Conservation (phyloP, 2,113 vertebrate genomes). For the Zapus hudsonius region DNA sequence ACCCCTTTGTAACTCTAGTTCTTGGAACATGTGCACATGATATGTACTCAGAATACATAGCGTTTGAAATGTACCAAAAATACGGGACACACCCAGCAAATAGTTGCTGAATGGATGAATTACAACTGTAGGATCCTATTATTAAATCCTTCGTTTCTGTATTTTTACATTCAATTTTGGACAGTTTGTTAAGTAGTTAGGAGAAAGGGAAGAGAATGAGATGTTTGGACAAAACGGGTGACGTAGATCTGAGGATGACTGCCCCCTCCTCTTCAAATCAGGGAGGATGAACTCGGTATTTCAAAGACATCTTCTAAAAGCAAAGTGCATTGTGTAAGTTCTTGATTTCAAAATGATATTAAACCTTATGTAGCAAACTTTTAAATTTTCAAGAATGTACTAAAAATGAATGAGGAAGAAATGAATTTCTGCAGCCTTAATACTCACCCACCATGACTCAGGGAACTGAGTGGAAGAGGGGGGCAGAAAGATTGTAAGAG, state of each 20-base stretch:
- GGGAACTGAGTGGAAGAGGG: too few relatives aligned
- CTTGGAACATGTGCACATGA: neutral
- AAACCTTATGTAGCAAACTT: neutral
- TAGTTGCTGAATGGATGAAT: neutral
- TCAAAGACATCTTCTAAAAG: neutral
- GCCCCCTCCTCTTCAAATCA: neutral
- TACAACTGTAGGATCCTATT: neutral
- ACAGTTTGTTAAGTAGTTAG: neutral
- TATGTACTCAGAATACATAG: neutral
- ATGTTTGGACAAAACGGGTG: neutral
- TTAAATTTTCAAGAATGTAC: neutral
- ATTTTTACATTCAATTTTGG: neutral
- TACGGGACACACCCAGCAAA: neutral
- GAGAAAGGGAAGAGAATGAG: neutral
- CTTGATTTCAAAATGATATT: conserved; percentile 21
- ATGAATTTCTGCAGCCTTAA: neutral
- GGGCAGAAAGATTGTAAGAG: too few relatives aligned
- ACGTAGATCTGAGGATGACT: neutral
- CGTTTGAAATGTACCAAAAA: conserved; percentile 24
- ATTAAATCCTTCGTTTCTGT: neutral
- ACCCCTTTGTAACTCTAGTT: neutral
- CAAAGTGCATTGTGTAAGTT: neutral
- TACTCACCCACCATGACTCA: too few relatives aligned
- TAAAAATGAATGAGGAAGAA: conserved; percentile 34
- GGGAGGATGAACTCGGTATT: neutral